These are phyloP conservation scores for Paedocypris micromegethes DNA, from an alignment of 2,797 vertebrate genomes.

Conservation along the genomic window DNA sequence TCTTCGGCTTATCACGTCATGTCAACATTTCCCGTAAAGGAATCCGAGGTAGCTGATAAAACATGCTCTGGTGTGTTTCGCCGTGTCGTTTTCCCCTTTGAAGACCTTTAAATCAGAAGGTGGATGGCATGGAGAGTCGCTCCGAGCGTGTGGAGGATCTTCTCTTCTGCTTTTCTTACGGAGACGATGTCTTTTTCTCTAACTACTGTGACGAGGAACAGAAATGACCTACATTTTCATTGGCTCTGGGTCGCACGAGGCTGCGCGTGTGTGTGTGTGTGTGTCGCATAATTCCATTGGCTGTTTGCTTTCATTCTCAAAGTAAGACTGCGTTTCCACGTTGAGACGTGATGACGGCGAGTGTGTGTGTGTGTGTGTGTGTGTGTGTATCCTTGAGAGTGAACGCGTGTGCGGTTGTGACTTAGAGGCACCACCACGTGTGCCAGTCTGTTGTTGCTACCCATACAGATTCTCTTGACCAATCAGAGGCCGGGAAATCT, in stretches of 20 bases:
- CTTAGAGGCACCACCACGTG: constrained; percentile 14
- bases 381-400: constrained; percentile 8
- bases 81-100: too few species aligned
- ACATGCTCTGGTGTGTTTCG: background rate
- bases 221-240: constrained; percentile 24
- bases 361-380: background rate
- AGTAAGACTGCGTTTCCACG: constrained; percentile 51
- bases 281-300: constrained; percentile 34
- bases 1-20: background rate
- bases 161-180: background rate
- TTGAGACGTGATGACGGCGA: constrained; percentile 46
- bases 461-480: constrained; percentile 36
- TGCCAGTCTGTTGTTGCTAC: constrained; percentile 44
- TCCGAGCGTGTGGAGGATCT: background rate
- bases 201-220: background rate
- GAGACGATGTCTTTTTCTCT: constrained; percentile 5
- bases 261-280: constrained; percentile 12
- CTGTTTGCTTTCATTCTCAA: constrained; percentile 53
- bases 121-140: background rate
- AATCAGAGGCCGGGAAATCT: constrained; percentile 32
- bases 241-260: constrained; percentile 1
- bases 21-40: constrained; percentile 3
- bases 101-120: background rate
- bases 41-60: background rate
- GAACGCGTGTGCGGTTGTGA: constrained; percentile 11